Conservation (phyloP, 2,888 invertebrate species). For the Dicyrtoma fusca region DNA sequence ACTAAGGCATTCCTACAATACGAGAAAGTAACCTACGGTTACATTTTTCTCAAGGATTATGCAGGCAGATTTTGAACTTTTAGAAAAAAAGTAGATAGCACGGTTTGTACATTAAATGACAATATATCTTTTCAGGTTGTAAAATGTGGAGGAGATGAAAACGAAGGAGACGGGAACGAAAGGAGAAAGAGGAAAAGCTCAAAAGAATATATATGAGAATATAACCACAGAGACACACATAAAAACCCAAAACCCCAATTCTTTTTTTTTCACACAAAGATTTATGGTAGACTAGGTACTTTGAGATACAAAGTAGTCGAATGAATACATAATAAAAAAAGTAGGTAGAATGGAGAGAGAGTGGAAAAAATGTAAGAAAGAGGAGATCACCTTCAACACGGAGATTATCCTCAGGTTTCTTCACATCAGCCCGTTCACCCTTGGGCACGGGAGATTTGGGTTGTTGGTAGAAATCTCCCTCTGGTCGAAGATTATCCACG, state of each 20-base stretch:
- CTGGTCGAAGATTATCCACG: slow-evolving; percentile 66
- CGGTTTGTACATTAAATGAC: too few species aligned
- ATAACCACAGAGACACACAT: background rate
- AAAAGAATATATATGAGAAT: background rate
- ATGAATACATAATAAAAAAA: background rate
- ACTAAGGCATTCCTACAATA: too few species aligned
- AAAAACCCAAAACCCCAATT: background rate
- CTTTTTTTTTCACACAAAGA: background rate
- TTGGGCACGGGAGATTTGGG: slow-evolving; percentile 24
- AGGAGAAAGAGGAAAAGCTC: too few species aligned
- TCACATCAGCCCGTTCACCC: slow-evolving; percentile 55
- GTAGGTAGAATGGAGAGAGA: background rate
- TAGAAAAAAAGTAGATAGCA: too few species aligned
- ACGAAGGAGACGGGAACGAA: too few species aligned
- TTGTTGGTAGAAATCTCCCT: slow-evolving; percentile 60
- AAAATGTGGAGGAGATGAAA: too few species aligned
- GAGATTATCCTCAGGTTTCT: slow-evolving; percentile 63
- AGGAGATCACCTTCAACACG: slow-evolving; percentile 31
- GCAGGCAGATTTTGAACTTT: too few species aligned
- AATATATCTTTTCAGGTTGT: too few species aligned
- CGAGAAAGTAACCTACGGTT: too few species aligned
- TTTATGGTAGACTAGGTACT: background rate
- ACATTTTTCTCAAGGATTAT: too few species aligned
- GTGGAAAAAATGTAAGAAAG: background rate
- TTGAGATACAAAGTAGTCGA: background rate